These are phyloP conservation scores for Choreutis nemorana DNA, from an alignment of 2,888 invertebrate species.

Conservation along the genomic window DNA sequence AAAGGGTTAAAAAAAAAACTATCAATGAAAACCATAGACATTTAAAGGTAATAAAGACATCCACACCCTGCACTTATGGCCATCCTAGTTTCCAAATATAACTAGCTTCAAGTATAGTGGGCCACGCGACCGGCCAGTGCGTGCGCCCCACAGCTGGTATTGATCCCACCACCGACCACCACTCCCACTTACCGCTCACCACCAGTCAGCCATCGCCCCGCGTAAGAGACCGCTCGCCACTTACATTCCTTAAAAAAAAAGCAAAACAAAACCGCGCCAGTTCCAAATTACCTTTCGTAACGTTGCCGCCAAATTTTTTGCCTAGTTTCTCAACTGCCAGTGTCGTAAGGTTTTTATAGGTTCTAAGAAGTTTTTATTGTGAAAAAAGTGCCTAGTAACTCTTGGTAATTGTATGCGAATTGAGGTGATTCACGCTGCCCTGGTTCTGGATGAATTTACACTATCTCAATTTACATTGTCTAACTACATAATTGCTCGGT, in stretches of 20 bases:
- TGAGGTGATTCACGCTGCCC: slow-evolving; percentile 40
- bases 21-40: slow-evolving; percentile 15
- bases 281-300: slow-evolving; percentile 1
- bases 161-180: slow-evolving; percentile 59
- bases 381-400: slow-evolving; percentile 20
- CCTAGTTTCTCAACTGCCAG: slow-evolving; percentile 6
- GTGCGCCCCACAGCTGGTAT: slow-evolving; percentile 58
- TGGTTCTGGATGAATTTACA: slow-evolving; percentile 23
- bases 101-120: slow-evolving; percentile 22
- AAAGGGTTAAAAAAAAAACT: too few species aligned
- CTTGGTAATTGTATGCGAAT: slow-evolving; percentile 26
- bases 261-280: slow-evolving; percentile 18
- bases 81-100: slow-evolving; percentile 38
- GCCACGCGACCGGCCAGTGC: slow-evolving; percentile 52
- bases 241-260: slow-evolving; percentile 10
- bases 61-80: slow-evolving; percentile 21
- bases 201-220: slow-evolving; percentile 58
- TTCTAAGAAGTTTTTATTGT: slow-evolving; percentile 20
- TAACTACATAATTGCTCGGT: slow-evolving; percentile 32
- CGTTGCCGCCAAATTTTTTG: slow-evolving; percentile 5
- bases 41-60: slow-evolving; percentile 6
- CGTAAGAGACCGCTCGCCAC: slow-evolving; percentile 36
- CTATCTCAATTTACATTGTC: slow-evolving; percentile 40
- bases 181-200: slow-evolving; percentile 45
- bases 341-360: slow-evolving; percentile 18